Evolutionary conservation across 2,113 vertebrate species (phyloP).

Genomic region (Scortum barcoo): DNA sequence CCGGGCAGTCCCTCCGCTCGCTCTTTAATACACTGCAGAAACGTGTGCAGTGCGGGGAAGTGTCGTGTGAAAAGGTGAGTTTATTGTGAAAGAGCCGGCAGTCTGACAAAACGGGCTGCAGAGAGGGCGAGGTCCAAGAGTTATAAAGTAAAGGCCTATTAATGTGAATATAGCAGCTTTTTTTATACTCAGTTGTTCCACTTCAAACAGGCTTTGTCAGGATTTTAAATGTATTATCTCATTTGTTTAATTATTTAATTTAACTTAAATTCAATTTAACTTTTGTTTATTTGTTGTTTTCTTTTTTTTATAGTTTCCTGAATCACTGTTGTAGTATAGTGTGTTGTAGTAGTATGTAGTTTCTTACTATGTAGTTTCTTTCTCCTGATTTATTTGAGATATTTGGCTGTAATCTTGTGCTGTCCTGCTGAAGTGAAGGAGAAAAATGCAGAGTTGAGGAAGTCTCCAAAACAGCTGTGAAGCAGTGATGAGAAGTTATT

Average conservation of each 20-base stretch:
- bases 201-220: too few relatives aligned
- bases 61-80: slow-evolving; percentile 87
- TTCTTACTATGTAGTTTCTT: background rate
- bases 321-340: background rate
- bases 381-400: background rate
- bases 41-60: slow-evolving; percentile 85
- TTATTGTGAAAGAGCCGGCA: slow-evolving; percentile 62
- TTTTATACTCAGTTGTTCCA: too few relatives aligned
- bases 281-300: too few relatives aligned
- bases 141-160: too few relatives aligned
- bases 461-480: background rate
- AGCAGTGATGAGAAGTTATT: background rate
- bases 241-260: background rate
- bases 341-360: too few relatives aligned
- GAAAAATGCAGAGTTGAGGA: too few relatives aligned
- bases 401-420: background rate
- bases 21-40: slow-evolving; percentile 83
- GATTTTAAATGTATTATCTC: background rate
- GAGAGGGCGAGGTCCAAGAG: slow-evolving; percentile 80
- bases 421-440: too few relatives aligned
- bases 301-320: too few relatives aligned
- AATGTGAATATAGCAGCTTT: too few relatives aligned
- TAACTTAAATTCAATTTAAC: too few relatives aligned
- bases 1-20: slow-evolving; percentile 62
- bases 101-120: background rate